Evolutionary conservation across 2,888 invertebrate genomes (phyloP), one percentile per base, ranked within the genome.

Genomic region (Sinelater perroti): DNA sequence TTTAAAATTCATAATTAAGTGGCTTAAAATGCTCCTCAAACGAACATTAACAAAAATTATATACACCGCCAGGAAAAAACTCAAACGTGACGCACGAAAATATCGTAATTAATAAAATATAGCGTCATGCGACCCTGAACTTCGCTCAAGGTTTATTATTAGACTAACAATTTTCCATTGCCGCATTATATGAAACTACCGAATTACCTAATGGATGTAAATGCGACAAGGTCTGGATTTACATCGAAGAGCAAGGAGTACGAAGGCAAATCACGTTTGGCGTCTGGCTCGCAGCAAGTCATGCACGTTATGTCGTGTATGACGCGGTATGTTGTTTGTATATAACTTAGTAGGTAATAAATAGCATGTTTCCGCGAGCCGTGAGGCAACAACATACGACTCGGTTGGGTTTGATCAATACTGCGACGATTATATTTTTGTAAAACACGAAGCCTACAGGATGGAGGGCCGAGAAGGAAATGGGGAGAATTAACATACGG

Each of bases 371-470:
- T 55, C 33, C 21, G 31, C 46, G 35, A 55, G 55, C 40, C 40
- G 38, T 47, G 46, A 55, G 40, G 55, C 42, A 55, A 46, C 44
- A 50, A 49, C 49, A 33, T 11, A 47, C 26, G 24, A 38, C 31
- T 28, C 38, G 50, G 17, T 38, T 38, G 2, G 50, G 50, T 38
- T 55, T 55, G 55, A 55, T 55, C 55, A 40, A 55, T 55, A 40
- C 28, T 35, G 45, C 45, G 28, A 55, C 31, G 55, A 35, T 28
- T 55, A 40, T 35, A 35, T 52, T 33, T 52, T 52, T 40, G 40
- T 33, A 52, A 10, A 30, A 45, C 31, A 45, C 45, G 45, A 45
- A 45, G 30, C 45, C 17, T 30, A 31, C 6, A 24, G 33, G 26
- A 31, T 31, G 40, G 26, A 44, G 44, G 35, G 14, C 40, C 42